A percentile compares a stretch with the other conserved stretches of the same genome.
Conservation (phyloP, 2,797 vertebrate genomes). For the Crocodylus rhombifer region DNA sequence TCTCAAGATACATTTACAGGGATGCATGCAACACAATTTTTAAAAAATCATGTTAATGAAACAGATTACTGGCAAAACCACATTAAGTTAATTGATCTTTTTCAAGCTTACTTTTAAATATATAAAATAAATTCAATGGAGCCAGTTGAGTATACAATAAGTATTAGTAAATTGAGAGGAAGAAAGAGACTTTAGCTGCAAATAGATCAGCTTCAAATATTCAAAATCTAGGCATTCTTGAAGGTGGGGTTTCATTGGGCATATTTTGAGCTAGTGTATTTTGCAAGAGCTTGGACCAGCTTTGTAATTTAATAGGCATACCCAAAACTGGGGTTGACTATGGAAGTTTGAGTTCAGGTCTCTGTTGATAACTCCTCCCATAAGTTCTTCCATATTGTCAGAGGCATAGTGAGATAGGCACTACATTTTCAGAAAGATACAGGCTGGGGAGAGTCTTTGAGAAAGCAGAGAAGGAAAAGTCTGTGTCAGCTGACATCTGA, state of each 20-base stretch:
- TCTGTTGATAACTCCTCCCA: rapidly evolving
- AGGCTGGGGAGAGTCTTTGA: not conserved
- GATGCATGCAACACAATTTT: not conserved
- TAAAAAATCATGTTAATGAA: constrained; percentile 48
- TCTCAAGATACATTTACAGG: constrained; percentile 47
- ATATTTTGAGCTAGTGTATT: not conserved
- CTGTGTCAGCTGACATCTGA: not conserved
- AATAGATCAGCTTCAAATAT: constrained; percentile 1
- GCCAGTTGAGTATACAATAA: constrained; percentile 61
- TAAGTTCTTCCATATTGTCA: not conserved
- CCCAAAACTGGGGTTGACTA: not conserved
- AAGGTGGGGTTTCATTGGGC: not conserved
- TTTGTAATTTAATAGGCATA: not conserved
- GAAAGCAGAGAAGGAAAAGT: not conserved
- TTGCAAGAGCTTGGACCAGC: not conserved
- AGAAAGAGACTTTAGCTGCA: not conserved
- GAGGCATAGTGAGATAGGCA: not conserved
- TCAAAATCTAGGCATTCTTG: not conserved
- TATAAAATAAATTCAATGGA: constrained; percentile 25
- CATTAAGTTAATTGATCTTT: constrained; percentile 60
- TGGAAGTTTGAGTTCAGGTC: not conserved
- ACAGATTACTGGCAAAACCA: constrained; percentile 39
- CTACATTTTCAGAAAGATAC: not conserved
- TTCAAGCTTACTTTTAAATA: constrained; percentile 64
- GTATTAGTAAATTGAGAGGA: constrained; percentile 28